phyloP scores from a whole-genome alignment of 2,888 invertebrate species.

The Nemoura dubitans region DNA sequence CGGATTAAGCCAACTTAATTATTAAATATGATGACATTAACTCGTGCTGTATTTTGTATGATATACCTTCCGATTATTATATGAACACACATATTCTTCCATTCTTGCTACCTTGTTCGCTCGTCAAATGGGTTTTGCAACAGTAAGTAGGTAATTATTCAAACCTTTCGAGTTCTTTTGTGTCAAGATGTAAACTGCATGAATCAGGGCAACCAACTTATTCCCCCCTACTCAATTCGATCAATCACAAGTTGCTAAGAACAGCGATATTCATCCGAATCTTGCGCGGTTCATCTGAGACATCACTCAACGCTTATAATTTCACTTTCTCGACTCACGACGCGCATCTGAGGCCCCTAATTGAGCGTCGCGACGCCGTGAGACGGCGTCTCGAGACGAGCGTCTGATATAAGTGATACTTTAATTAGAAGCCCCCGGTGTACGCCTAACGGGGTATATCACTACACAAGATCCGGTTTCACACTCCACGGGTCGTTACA shows the following conservation, averaged over 20 bases:
- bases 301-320: background rate
- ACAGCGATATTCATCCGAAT: background rate
- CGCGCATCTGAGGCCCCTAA: slow-evolving; percentile 7
- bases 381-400: background rate
- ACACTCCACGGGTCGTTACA: background rate
- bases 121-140: no score
- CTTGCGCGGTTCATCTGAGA: background rate
- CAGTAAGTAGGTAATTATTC: background rate
- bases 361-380: slow-evolving; percentile 2
- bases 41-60: background rate
- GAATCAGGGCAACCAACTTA: background rate
- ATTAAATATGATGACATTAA: background rate
- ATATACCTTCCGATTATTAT: background rate
- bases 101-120: background rate
- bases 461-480: background rate
- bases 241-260: background rate
- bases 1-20: background rate
- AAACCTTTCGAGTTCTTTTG: background rate
- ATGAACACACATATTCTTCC: background rate
- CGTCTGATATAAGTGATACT: slow-evolving; percentile 12
- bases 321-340: background rate
- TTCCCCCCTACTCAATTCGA: background rate
- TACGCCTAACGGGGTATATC: background rate
- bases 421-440: background rate
- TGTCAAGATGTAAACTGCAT: background rate